A percentile compares a stretch with the other conserved stretches of the same genome.
Conservation (phyloP, 2,113 vertebrate genomes). For the Micronycteris hirsuta region DNA sequence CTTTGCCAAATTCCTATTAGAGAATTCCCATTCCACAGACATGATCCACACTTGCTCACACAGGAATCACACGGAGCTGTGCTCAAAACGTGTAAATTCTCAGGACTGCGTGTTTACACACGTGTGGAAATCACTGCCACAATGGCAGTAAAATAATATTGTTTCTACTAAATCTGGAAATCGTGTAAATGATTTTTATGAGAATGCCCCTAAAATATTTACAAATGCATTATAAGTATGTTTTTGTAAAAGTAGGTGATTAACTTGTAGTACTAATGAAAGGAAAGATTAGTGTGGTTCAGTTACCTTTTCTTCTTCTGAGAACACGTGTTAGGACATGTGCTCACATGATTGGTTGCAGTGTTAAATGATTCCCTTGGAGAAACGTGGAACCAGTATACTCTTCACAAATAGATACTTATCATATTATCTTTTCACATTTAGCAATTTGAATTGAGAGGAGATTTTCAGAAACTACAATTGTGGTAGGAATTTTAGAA, state of each 20-base stretch:
- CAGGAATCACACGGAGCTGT: no score
- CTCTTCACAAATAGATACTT: neutral
- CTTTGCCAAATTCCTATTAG: no score
- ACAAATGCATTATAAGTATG: constrained; percentile 18
- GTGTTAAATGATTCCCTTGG: constrained; percentile 59
- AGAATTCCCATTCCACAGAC: no score
- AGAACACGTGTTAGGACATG: neutral
- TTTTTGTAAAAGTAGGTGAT: constrained; percentile 62
- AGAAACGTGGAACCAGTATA: constrained; percentile 35
- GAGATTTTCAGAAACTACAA: constrained; percentile 64
- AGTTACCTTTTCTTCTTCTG: constrained; percentile 61
- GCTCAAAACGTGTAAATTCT: no score
- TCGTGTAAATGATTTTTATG: neutral
- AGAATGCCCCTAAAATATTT: neutral
- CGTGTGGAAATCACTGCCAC: no score
- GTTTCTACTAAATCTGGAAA: neutral
- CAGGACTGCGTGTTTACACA: no score
- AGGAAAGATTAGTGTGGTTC: constrained; percentile 66
- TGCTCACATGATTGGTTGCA: neutral
- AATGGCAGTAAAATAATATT: constrained; percentile 18
- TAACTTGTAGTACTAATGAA: constrained; percentile 74
- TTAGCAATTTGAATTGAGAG: constrained; percentile 61
- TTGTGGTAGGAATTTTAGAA: constrained; percentile 55
- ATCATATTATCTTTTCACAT: constrained; percentile 62
- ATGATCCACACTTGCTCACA: no score